Percentiles rank a stretch among this genome's conserved stretches.
phyloP scores from a whole-genome alignment of 2,113 vertebrate species.

The Strix aluco region DNA sequence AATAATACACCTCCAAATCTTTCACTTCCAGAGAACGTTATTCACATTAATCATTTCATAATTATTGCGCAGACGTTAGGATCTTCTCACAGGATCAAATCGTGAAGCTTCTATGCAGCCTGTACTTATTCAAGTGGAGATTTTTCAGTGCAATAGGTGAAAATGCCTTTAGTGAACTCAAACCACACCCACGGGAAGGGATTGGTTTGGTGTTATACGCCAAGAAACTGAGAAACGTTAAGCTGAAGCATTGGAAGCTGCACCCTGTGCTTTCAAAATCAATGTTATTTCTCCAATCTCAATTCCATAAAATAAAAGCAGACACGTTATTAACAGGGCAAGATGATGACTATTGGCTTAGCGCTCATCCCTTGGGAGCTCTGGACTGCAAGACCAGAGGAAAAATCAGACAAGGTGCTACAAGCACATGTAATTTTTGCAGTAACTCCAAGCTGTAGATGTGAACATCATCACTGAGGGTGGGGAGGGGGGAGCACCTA shows the following conservation, averaged over 20 bases:
- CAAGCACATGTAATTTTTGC: neutral
- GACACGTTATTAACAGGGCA: neutral
- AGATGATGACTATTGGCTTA: neutral
- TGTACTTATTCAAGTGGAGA: neutral
- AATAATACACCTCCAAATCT: neutral
- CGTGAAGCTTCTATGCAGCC: neutral
- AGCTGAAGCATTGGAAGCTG: neutral
- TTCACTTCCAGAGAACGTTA: neutral
- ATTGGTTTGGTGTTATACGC: rapidly evolving
- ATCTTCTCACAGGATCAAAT: neutral
- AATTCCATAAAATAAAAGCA: neutral
- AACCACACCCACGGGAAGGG: neutral
- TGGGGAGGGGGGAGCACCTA: neutral
- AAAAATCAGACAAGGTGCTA: neutral
- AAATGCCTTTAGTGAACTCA: neutral
- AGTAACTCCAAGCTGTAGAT: neutral
- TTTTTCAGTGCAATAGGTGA: neutral
- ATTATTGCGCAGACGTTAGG: neutral
- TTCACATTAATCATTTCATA: neutral
- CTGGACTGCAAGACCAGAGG: neutral
- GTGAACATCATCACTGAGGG: neutral
- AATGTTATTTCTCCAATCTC: neutral
- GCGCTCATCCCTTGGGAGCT: neutral
- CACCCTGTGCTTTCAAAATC: neutral
- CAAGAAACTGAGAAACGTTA: neutral